These are phyloP conservation scores for Heliornis fulica DNA, from an alignment of 2,113 vertebrate genomes.

Conservation along the genomic window DNA sequence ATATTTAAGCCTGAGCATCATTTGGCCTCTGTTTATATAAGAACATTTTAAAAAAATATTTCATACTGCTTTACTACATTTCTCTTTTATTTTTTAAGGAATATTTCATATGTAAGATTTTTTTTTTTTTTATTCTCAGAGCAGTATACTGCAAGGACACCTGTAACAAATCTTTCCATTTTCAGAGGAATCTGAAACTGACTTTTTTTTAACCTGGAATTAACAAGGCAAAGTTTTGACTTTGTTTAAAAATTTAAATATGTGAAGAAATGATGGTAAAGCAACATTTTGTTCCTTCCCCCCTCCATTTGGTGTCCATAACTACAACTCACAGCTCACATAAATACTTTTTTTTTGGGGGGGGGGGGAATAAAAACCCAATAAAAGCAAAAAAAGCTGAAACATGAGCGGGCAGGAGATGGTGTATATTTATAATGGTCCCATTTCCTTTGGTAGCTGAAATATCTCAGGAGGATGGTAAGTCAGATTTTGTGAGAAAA, in stretches of 20 bases:
- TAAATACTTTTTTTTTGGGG: background rate
- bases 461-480: background rate
- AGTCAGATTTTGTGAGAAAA: background rate
- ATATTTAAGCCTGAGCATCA: background rate
- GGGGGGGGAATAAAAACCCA: fast-evolving
- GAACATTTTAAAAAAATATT: background rate
- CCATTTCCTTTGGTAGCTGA: background rate
- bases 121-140: background rate
- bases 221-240: background rate
- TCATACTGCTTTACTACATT: background rate
- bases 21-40: background rate
- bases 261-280: background rate
- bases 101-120: background rate
- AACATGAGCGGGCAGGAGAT: background rate
- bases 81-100: background rate
- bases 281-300: background rate
- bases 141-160: background rate
- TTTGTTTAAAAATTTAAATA: background rate
- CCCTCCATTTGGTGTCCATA: background rate
- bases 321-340: background rate
- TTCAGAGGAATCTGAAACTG: background rate
- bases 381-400: background rate
- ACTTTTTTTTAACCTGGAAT: background rate
- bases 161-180: background rate
- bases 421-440: background rate